These are phyloP conservation scores for Drosophila flavopinicola DNA, from an alignment of 2,888 invertebrate species.

Conservation along the genomic window DNA sequence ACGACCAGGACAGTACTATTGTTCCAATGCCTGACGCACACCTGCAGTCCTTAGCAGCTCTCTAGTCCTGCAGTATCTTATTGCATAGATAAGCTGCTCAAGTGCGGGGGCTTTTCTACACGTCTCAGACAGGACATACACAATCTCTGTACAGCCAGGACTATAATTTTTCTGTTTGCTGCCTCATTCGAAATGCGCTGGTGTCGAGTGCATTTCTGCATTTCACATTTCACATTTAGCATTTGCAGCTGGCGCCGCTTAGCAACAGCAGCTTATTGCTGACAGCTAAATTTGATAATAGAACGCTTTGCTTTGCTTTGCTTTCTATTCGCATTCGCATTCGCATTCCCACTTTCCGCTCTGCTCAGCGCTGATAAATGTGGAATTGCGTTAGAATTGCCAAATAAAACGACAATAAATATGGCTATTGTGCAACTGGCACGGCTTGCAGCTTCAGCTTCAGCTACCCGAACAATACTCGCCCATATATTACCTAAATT, in stretches of 20 bases:
- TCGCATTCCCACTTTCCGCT: neutral
- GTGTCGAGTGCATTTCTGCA: conserved; percentile 36
- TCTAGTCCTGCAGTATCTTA: neutral
- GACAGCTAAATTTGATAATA: conserved; percentile 36
- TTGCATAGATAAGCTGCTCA: conserved; percentile 2
- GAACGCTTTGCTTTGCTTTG: conserved; percentile 2
- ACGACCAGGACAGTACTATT: neutral
- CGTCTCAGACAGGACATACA: too few species aligned
- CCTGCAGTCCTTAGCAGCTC: conserved; percentile 18
- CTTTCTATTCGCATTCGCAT: neutral
- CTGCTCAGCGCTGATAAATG: too few species aligned
- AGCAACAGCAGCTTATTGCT: conserved; percentile 16
- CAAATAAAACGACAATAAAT: conserved; percentile 74
- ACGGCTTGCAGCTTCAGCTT: conserved; percentile 34
- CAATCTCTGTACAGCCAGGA: conserved; percentile 11
- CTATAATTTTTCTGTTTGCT: conserved; percentile 10
- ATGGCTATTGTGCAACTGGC: conserved; percentile 61
- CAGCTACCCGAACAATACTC: conserved; percentile 65
- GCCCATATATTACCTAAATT: conserved; percentile 76
- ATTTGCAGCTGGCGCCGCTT: conserved; percentile 39
- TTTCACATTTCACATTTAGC: conserved; percentile 1
- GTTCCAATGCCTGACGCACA: conserved; percentile 43
- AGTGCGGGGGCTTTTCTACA: conserved; percentile 11
- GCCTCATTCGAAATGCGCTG: conserved; percentile 20
- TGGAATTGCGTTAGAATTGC: conserved; percentile 67